Evolutionary conservation across 2,113 vertebrate species (phyloP).

Genomic region (Pholis gunnellus): DNA sequence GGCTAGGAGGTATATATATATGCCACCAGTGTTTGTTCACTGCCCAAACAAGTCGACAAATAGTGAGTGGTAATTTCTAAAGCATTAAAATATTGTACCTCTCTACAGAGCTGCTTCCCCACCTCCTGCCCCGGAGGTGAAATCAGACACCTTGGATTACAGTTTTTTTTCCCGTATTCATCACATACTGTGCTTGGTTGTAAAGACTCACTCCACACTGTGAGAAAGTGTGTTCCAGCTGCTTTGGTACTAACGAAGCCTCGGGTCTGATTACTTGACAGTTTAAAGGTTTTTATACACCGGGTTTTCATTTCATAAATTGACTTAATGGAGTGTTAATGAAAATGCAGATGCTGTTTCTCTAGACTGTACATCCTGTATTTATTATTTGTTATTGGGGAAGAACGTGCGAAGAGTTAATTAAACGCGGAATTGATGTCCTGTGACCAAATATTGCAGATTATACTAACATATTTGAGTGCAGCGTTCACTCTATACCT

Average conservation of each 20-base stretch:
- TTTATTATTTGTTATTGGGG: conserved; percentile 44
- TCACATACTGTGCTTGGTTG: conserved; percentile 60
- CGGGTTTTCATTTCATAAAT: conserved; percentile 53
- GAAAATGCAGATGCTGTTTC: conserved; percentile 49
- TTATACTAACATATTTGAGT: neutral
- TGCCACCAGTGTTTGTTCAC: conserved; percentile 64
- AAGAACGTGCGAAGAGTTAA: conserved; percentile 22
- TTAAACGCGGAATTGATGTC: conserved; percentile 23
- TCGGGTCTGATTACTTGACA: conserved; percentile 64
- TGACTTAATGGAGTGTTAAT: conserved; percentile 62
- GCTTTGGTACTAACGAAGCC: conserved; percentile 55
- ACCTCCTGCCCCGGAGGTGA: conserved; percentile 67
- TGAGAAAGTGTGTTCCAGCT: conserved; percentile 71
- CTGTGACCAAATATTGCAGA: conserved; percentile 9
- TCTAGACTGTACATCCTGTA: conserved; percentile 31
- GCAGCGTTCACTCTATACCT: neutral
- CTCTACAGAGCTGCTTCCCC: conserved; percentile 37
- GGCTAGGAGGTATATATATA: conserved; percentile 54
- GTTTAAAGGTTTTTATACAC: conserved; percentile 42
- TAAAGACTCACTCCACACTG: conserved; percentile 59
- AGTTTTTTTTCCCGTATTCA: conserved; percentile 67
- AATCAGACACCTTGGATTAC: conserved; percentile 75
- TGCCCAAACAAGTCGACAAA: conserved; percentile 74
- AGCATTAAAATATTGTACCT: conserved; percentile 69
- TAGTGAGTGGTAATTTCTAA: conserved; percentile 67